Evolutionary conservation across 1,140 invertebrate genomes (phyloP), one percentile per base, ranked within the genome.

Genomic region (Himalopsyche phryganea): DNA sequence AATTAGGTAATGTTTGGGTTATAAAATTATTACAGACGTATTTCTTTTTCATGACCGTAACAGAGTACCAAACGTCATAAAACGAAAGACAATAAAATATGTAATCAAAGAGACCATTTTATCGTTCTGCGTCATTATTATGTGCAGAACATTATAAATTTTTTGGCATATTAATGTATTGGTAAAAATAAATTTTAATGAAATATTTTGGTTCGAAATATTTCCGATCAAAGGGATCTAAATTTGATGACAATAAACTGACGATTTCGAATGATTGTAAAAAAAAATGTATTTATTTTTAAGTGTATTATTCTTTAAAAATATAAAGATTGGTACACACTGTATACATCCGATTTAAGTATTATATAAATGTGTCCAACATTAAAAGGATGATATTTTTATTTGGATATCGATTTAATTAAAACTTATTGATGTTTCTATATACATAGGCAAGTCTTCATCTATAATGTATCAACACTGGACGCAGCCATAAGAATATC

Each of bases 81-180:
- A 28, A 36, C 47, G n/a, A 9, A 56, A 35, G 56, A 58, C 56
- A 58, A 58, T 58, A 58, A 58, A 45, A 47, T 15, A 48, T 56
- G 55, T 44, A 50, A 58, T 47, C 33, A 46, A 51, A 45, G 48
- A 58, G 56, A 58, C 49, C 56, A 58, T 23, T 40, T 40, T 6
- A 15, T 13, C 11, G 15, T n/a, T 40, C 3, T 40, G 38, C 5
- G 15, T 3, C 15, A 40, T 15, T 40, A 40, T 40, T 40, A 15
- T 40, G 11, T 11, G 11, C 38, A 40, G 38, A 13, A 13, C 15
- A 40, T 40, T 40, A 15, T 15, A 40, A 15, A 40, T 40, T 6
- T 28, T 5, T 28, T 28, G 23, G 23, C 23, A 28, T 28, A 5
- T 9, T 5, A 28, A 28, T 7, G 6, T 35, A 35, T 5, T 13